Evolutionary conservation across 2,888 invertebrate species (phyloP).

Genomic region (Caenorhabditis afra): DNA sequence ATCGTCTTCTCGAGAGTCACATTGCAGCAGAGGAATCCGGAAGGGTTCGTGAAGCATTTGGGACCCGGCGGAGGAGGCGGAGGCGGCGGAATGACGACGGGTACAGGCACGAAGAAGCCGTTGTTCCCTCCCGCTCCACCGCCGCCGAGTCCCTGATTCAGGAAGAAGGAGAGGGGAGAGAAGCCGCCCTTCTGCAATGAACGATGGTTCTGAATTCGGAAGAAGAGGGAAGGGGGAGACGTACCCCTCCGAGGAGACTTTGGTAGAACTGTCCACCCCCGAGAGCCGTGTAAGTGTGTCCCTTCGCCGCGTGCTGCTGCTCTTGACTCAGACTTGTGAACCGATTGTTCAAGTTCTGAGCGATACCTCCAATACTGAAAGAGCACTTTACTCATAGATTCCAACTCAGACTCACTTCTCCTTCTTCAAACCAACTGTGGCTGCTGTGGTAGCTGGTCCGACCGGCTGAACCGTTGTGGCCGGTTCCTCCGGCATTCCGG

Average conservation of each 20-base stretch:
- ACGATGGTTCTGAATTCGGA: too few relatives aligned
- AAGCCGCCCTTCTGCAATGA: conserved; percentile 61
- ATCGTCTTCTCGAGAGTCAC: conserved; percentile 69
- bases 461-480: conserved; percentile 5
- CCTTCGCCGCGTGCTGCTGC: conserved; percentile 29
- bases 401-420: conserved; percentile 21
- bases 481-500: conserved; percentile 13
- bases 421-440: conserved; percentile 46
- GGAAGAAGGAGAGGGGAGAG: conserved; percentile 66
- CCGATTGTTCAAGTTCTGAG: conserved; percentile 31
- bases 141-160: conserved; percentile 42
- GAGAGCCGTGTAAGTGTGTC: conserved; percentile 60
- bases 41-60: conserved; percentile 71
- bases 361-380: conserved; percentile 40
- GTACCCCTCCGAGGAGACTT: conserved; percentile 63
- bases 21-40: conserved; percentile 73
- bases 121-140: conserved; percentile 47
- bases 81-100: conserved; percentile 73
- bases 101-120: conserved; percentile 71
- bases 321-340: conserved; percentile 28
- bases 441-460: conserved; percentile 35
- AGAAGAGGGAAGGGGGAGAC: too few relatives aligned
- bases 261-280: conserved; percentile 70
- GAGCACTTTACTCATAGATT: neutral
- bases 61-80: conserved; percentile 74